Conservation (phyloP, 2,797 vertebrate species). For the Myiotriccus ornatus region DNA sequence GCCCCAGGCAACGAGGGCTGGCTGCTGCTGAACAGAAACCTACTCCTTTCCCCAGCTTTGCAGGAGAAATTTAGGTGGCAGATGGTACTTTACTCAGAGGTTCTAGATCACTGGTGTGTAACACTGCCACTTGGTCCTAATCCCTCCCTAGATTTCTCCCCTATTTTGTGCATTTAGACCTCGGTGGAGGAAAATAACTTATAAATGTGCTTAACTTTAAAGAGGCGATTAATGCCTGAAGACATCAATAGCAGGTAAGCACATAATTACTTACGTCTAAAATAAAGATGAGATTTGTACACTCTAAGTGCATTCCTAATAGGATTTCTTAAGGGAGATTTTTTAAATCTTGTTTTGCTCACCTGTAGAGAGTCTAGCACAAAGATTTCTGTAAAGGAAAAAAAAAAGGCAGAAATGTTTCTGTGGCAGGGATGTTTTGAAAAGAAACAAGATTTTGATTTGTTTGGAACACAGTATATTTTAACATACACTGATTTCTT, state of each 20-base stretch:
- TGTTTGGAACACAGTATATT: not conserved
- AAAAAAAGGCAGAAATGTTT: not conserved
- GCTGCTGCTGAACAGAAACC: not conserved
- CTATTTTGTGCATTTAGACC: not conserved
- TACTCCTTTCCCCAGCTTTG: not conserved
- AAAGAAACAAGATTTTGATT: not conserved
- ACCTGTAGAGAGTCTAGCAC: not conserved
- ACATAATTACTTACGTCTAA: constrained; percentile 5
- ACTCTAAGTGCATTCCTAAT: constrained; percentile 40
- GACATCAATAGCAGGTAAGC: constrained; percentile 16
- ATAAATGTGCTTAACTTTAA: not conserved
- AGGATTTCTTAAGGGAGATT: not conserved
- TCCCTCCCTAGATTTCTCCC: not conserved
- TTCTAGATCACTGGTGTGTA: not conserved
- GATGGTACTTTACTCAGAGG: not conserved
- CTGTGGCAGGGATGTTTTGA: not conserved
- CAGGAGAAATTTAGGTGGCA: not conserved
- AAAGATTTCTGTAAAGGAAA: not conserved
- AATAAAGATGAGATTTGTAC: constrained; percentile 19
- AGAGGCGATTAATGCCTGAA: not conserved
- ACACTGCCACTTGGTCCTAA: not conserved
- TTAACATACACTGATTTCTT: not conserved
- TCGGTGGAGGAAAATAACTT: not conserved
- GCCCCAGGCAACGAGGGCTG: not conserved
- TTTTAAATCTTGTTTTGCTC: not conserved